Percentiles rank a stretch among this genome's conserved stretches.
These are phyloP conservation scores for Phasia obesa DNA, from an alignment of 2,888 invertebrate species.

Conservation along the genomic window DNA sequence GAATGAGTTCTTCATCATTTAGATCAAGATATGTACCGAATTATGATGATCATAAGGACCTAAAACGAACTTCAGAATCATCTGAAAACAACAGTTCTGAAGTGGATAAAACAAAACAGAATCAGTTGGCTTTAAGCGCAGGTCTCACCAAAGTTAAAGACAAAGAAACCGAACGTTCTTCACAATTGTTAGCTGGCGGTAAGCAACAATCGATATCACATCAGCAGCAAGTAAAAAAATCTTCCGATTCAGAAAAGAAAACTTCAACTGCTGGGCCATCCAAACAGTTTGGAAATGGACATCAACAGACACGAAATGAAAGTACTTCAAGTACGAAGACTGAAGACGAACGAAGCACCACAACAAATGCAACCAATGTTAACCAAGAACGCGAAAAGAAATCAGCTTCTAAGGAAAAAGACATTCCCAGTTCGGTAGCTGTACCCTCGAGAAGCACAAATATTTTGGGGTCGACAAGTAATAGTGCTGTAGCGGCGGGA, in stretches of 20 bases:
- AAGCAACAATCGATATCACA: constrained; percentile 60
- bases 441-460: constrained; percentile 42
- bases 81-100: constrained; percentile 74
- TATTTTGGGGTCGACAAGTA: constrained; percentile 70
- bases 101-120: constrained; percentile 87
- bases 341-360: constrained; percentile 83
- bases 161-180: constrained; percentile 45
- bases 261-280: constrained; percentile 71
- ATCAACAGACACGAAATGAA: constrained; percentile 71
- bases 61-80: constrained; percentile 78
- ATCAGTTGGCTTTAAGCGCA: constrained; percentile 87
- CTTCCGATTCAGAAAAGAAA: constrained; percentile 68
- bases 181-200: constrained; percentile 3
- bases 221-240: constrained; percentile 70
- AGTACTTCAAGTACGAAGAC: constrained; percentile 73
- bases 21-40: constrained; percentile 82
- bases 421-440: constrained; percentile 63
- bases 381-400: constrained; percentile 74
- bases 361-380: constrained; percentile 8
- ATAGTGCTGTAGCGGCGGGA: background rate
- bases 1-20: constrained; percentile 75
- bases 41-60: constrained; percentile 77
- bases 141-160: constrained; percentile 83
- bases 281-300: constrained; percentile 73
- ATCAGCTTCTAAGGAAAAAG: constrained; percentile 79